Conservation (phyloP, 2,113 vertebrate species). For the Barbus barbus region DNA sequence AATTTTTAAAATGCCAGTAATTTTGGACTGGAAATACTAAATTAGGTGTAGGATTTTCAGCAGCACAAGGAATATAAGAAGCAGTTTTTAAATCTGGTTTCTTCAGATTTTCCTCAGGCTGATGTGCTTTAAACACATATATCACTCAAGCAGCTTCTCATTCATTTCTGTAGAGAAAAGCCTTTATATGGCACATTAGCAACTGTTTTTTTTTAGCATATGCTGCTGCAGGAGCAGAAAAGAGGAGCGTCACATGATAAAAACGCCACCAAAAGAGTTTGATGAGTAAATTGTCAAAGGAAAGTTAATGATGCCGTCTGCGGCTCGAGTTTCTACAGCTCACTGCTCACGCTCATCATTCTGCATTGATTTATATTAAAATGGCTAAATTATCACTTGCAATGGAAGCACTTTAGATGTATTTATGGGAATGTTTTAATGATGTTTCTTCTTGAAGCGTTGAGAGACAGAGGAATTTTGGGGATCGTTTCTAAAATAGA, state of each 20-base stretch:
- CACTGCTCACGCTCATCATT: too few relatives aligned
- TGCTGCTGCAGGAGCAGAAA: not conserved
- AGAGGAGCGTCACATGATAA: not conserved
- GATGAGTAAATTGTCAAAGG: not conserved
- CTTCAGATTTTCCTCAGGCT: conserved; percentile 7
- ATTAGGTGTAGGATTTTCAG: not conserved
- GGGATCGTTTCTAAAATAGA: too few relatives aligned
- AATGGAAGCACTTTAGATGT: too few relatives aligned
- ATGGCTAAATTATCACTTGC: too few relatives aligned
- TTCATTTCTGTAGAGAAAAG: conserved; percentile 52
- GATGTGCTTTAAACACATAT: conserved; percentile 6
- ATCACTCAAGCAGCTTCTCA: conserved; percentile 27
- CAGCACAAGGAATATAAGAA: not conserved
- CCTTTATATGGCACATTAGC: conserved; percentile 28
- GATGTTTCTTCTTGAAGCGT: too few relatives aligned
- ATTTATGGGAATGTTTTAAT: too few relatives aligned
- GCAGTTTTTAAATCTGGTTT: not conserved
- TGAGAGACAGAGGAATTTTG: too few relatives aligned
- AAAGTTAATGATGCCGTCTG: not conserved
- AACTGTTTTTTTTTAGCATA: conserved; percentile 29
- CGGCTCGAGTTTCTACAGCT: not conserved
- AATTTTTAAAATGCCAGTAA: too few relatives aligned
- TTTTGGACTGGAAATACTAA: too few relatives aligned
- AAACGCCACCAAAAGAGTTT: not conserved
- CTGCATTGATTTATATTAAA: too few relatives aligned